These are phyloP conservation scores for Menura novaehollandiae DNA, from an alignment of 2,113 vertebrate species.

Conservation along the genomic window DNA sequence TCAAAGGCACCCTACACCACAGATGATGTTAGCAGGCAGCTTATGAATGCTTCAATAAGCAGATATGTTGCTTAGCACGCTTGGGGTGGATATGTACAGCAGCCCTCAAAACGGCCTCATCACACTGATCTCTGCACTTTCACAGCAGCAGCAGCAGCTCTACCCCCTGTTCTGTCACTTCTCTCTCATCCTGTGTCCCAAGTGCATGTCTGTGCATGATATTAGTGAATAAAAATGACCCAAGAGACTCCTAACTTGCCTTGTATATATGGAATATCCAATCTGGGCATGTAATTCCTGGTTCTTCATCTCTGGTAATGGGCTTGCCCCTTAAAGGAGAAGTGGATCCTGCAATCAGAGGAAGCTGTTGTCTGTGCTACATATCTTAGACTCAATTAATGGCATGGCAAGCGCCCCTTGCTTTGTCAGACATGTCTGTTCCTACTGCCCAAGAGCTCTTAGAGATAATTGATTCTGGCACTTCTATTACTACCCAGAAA, in stretches of 20 bases:
- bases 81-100: accelerated
- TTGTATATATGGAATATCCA: not conserved
- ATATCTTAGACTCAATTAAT: not conserved
- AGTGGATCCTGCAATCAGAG: not conserved
- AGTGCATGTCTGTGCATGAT: not conserved
- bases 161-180: accelerated
- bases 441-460: not conserved
- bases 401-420: not conserved
- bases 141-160: not conserved
- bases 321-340: not conserved
- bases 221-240: not conserved
- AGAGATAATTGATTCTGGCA: conserved; percentile 42
- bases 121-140: not conserved
- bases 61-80: not conserved
- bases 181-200: not conserved
- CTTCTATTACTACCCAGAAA: conserved; percentile 37
- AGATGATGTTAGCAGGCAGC: not conserved
- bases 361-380: not conserved
- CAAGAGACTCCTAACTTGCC: not conserved
- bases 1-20: not conserved
- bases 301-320: not conserved
- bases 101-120: not conserved
- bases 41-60: not conserved
- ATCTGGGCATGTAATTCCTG: not conserved
- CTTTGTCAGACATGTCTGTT: not conserved